Evolutionary conservation across 1,140 invertebrate species (phyloP).

Genomic region (Cherax quadricarinatus): DNA sequence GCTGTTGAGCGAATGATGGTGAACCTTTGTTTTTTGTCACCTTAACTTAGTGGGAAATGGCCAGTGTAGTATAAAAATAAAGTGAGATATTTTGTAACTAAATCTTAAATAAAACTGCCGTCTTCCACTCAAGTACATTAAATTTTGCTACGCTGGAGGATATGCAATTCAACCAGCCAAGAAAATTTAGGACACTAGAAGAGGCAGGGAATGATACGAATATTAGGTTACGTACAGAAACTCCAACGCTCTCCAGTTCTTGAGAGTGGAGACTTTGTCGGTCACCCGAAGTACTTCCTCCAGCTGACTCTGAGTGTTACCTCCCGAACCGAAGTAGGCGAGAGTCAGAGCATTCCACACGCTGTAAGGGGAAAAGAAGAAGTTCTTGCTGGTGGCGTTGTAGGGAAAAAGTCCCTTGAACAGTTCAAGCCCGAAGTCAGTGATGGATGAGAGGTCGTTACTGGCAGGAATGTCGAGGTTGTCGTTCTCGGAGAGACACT

Average conservation of each 20-base stretch:
- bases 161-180: too few species aligned
- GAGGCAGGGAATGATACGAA: too few species aligned
- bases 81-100: too few species aligned
- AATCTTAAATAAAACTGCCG: too few species aligned
- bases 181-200: too few species aligned
- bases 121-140: too few species aligned
- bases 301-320: constrained; percentile 79
- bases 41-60: too few species aligned
- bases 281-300: constrained; percentile 1
- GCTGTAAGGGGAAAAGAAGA: constrained; percentile 92
- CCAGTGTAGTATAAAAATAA: too few species aligned
- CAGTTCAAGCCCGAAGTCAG: constrained; percentile 53
- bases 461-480: constrained; percentile 20
- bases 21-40: too few species aligned
- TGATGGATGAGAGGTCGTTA: constrained; percentile 47
- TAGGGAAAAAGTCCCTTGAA: constrained; percentile 56
- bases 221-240: constrained; percentile 60
- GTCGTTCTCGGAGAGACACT: constrained; percentile 13
- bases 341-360: constrained; percentile 87
- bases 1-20: too few species aligned
- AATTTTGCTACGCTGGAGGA: too few species aligned
- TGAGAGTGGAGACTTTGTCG: constrained; percentile 66
- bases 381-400: constrained; percentile 78
- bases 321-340: constrained; percentile 86
- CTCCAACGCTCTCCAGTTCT: constrained; percentile 66